phyloP scores from a whole-genome alignment of 2,113 vertebrate species.

The Nipponia nippon region DNA sequence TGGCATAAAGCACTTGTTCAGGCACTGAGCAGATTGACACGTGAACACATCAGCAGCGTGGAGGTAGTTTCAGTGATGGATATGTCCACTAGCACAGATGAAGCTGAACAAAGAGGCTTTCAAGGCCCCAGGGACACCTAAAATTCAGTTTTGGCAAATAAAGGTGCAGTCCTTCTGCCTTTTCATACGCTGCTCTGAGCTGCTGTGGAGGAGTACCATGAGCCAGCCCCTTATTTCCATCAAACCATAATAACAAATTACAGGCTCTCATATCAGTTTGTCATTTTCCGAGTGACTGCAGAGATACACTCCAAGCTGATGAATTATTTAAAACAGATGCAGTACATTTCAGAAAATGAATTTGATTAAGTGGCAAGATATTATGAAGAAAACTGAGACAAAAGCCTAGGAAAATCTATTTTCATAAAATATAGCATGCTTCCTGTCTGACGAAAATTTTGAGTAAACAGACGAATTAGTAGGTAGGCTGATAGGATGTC shows the following conservation, averaged over 20 bases:
- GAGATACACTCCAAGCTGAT: neutral
- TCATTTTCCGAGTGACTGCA: neutral
- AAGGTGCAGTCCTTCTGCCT: neutral
- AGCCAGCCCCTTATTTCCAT: neutral
- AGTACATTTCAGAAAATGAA: constrained; percentile 9
- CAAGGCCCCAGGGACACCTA: neutral
- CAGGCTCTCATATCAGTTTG: neutral
- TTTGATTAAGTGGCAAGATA: constrained; percentile 1
- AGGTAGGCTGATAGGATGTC: neutral
- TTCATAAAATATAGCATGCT: neutral
- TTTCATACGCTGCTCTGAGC: neutral
- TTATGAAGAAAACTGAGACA: constrained; percentile 26
- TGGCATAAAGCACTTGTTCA: neutral
- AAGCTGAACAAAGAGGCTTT: neutral
- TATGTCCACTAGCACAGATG: neutral
- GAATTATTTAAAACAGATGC: constrained; percentile 44
- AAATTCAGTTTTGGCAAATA: neutral
- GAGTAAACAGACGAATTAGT: neutral
- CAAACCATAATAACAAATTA: neutral
- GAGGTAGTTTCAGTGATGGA: neutral
- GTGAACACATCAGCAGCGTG: neutral
- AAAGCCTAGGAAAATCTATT: constrained; percentile 20
- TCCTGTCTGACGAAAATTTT: neutral
- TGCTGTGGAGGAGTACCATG: neutral
- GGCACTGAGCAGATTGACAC: neutral